Evolutionary conservation across 2,888 invertebrate genomes (phyloP), one percentile per base, ranked within the genome.

Genomic region (Tholera decimalis): DNA sequence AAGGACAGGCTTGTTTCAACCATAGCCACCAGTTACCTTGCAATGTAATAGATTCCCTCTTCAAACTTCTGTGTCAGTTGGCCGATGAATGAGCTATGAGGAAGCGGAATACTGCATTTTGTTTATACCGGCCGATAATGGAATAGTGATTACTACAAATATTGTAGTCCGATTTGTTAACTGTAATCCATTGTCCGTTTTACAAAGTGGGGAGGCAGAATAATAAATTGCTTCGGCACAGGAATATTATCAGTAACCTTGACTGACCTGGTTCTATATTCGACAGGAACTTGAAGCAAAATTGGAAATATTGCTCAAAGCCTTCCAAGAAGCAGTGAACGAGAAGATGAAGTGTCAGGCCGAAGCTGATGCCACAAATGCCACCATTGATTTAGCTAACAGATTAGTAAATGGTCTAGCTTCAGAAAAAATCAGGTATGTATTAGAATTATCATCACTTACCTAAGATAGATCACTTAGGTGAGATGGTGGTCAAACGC

Each of bases 341-440:
- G 98, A 97, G 80, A 99, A 99, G 88, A 96, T 98, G 91, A 98
- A 98, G 85, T 99, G 99, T 89, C 98, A 99, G 92, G 97, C 97
- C 44, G 98, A 99, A 93, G 99, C 99, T 0, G 99, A 99, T 83
- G 97, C 97, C 39, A 99, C 99, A 0, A 97, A 98, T 6, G 96
- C 97, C 70, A 98, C 98, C 41, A 99, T 99, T 72, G 98, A 98
- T 90, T 94, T 99, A 71, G 99, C 99, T 4, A 98, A 99, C 89
- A 96, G 99, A 83, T 95, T 99, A 22, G 98, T 99, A 1, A 98
- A 98, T 80, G 99, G 99, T 22, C 95, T 99, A 71, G 98, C 98
- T 11, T 98, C 99, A 0, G 99, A 99, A 89, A 99, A 99, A 88
- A 89, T 96, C 55, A 91, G 96, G 96, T 94, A 56, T 37, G 49